These are phyloP conservation scores for Stichodactyla helianthus DNA, from an alignment of 64 coral and sea anemone species.

Conservation along the genomic window DNA sequence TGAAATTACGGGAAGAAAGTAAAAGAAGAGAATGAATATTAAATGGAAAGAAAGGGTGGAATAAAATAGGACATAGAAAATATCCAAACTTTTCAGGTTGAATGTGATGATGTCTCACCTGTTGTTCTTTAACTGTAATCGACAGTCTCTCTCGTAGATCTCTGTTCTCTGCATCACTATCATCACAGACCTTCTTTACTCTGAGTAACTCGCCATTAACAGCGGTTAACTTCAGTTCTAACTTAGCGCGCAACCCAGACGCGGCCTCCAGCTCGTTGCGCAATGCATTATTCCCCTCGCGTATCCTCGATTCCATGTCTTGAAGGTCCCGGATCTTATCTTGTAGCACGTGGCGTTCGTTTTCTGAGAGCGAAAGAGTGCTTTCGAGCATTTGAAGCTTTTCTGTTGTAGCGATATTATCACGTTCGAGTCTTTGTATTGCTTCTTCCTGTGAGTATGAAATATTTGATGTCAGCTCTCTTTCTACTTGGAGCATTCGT, in stretches of 20 bases:
- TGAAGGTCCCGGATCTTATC: slow-evolving; percentile 73
- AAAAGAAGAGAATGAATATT: background rate
- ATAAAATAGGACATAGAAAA: background rate
- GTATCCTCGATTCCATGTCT: slow-evolving; percentile 58
- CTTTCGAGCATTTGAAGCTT: slow-evolving; percentile 76
- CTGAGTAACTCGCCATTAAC: slow-evolving; percentile 69
- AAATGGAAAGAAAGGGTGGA: background rate
- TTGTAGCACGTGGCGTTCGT: slow-evolving; percentile 51
- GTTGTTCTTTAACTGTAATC: slow-evolving; percentile 28
- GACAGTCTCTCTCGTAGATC: slow-evolving; percentile 54
- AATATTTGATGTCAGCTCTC: background rate
- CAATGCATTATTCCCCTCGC: slow-evolving; percentile 42
- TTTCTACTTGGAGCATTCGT: no score
- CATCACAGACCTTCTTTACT: slow-evolving; percentile 46
- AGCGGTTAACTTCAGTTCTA: slow-evolving; percentile 64
- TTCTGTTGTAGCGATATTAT: slow-evolving; percentile 38
- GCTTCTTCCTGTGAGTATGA: slow-evolving; percentile 63
- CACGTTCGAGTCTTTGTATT: slow-evolving; percentile 57
- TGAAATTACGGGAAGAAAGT: background rate
- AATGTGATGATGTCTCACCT: background rate
- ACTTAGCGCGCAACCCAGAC: slow-evolving; percentile 51
- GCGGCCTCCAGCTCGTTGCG: slow-evolving; percentile 55
- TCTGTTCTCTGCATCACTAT: slow-evolving; percentile 47
- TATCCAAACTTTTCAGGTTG: background rate
- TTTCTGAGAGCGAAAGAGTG: slow-evolving; percentile 76